Evolutionary conservation across 2,797 vertebrate species (phyloP), one percentile per base, ranked within the genome.

Genomic region (Acomys russatus): DNA sequence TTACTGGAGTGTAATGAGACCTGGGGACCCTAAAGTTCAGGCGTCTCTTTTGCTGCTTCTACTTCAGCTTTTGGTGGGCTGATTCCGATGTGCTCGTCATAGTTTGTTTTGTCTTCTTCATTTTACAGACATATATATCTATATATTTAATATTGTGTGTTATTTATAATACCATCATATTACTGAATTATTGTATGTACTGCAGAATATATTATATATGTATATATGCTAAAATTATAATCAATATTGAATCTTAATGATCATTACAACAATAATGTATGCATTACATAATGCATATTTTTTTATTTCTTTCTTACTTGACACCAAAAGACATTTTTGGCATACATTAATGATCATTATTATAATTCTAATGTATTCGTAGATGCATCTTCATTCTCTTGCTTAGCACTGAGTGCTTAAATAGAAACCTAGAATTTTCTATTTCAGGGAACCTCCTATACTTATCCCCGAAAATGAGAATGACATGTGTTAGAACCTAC

Each of bases 1-100:
- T 98, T 98, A 97, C 98, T 98, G 97, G 97, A 96, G 98, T 97
- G 97, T 98, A 88, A 98, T 98, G 98, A 98, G 98, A 98, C 98
- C 96, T 88, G 94, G 95, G 97, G 98, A 98, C 97, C 94, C 97
- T 98, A 97, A 98, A 98, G 92, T 97, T 94, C 94, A 89, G 93
- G 92, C 88, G 96, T 92, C 98, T 97, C 96, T 97, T 44, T 90
- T 97, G 97, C 97, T 92, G 97, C 98, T 96, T 94, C 98, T 98
- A 70, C 98, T 98, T 98, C 97, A 97, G 95, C 97, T 98, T 98
- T 89, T 96, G 97, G 98, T 98, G 98, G 98, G 96, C 98, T 91
- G 17, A 49, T 92, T 98, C 7, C 74, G 98, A 98, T 97, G 71
- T 9, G 78, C 63, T 93, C 84, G 91, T 77, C 73, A 82, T 74